Conservation (phyloP, 2,113 vertebrate genomes). For the Pipra filicauda region DNA sequence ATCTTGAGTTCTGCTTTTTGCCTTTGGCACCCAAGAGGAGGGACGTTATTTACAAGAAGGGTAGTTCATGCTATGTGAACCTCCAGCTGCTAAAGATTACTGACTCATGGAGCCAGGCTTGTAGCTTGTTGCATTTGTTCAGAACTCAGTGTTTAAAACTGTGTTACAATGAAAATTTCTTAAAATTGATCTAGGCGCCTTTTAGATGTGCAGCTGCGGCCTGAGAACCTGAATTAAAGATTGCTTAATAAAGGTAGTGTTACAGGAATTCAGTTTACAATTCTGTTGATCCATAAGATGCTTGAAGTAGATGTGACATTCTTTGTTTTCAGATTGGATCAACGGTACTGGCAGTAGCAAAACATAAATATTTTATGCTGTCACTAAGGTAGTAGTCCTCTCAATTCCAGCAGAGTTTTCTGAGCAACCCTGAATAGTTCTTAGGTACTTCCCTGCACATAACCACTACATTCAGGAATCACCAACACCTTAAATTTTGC, state of each 20-base stretch:
- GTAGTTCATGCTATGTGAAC: not conserved
- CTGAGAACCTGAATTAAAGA: not conserved
- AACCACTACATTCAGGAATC: not conserved
- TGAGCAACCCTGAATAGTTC: not conserved
- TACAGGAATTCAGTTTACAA: not conserved
- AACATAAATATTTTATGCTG: not conserved
- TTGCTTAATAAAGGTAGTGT: not conserved
- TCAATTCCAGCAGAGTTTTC: not conserved
- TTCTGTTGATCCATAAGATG: not conserved
- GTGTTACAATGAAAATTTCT: not conserved
- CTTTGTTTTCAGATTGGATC: not conserved
- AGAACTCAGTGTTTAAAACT: not conserved
- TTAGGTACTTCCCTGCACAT: not conserved
- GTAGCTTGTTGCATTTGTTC: not conserved
- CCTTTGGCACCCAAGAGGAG: not conserved
- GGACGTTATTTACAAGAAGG: not conserved
- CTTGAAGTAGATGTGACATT: not conserved
- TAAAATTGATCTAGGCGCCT: not conserved
- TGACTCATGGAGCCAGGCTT: not conserved
- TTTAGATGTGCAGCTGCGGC: not conserved
- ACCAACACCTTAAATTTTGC: not conserved
- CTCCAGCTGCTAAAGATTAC: not conserved
- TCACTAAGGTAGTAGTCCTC: not conserved
- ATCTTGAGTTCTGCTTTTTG: not conserved
- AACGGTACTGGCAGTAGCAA: not conserved